Conservation (phyloP, 2,113 vertebrate species). For the Bambusicola thoracicus region DNA sequence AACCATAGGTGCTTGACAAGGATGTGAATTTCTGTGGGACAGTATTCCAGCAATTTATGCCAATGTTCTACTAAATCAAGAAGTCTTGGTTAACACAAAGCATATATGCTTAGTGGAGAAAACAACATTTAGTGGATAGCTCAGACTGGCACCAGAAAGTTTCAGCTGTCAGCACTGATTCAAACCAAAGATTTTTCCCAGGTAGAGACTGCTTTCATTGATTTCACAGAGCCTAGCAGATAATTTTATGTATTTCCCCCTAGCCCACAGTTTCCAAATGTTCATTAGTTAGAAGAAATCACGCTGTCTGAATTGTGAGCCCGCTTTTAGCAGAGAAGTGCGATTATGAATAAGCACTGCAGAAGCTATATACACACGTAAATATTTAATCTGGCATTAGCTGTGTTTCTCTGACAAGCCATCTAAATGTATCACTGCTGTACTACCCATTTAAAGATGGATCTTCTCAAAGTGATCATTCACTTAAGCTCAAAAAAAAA, state of each 20-base stretch:
- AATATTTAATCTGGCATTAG: not conserved
- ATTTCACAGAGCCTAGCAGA: not conserved
- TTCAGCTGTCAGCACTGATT: not conserved
- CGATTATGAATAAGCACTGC: not conserved
- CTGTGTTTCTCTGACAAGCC: not conserved
- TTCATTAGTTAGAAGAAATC: not conserved
- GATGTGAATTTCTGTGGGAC: not conserved
- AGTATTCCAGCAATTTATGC: not conserved
- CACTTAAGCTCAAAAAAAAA: constrained; percentile 7
- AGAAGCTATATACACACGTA: not conserved
- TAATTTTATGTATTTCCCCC: not conserved
- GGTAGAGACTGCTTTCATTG: not conserved
- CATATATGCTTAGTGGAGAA: not conserved
- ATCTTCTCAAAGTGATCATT: not conserved
- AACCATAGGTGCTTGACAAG: not conserved
- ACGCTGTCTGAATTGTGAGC: not conserved
- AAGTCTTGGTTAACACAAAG: not conserved
- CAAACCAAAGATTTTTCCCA: not conserved
- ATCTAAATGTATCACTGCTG: not conserved
- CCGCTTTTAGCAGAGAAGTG: not conserved
- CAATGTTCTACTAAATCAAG: not conserved
- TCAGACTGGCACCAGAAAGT: not conserved
- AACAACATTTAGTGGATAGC: not conserved
- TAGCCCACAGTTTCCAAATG: not conserved
- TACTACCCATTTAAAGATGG: not conserved